Conservation (phyloP, 1,140 invertebrate genomes). For the Stegodyphus mimosarum region DNA sequence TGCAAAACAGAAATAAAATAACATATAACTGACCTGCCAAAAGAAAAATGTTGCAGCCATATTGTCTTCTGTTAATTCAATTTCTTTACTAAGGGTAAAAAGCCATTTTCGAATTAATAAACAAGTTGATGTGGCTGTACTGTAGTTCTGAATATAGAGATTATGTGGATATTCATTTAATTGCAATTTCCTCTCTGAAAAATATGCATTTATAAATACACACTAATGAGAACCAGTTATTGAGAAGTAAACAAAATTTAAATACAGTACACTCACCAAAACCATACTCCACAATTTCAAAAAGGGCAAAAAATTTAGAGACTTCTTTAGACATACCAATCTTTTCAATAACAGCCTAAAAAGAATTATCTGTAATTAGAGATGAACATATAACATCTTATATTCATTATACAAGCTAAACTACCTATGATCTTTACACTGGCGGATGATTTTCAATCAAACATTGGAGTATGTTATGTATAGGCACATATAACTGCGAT, state of each 20-base stretch:
- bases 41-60: constrained; percentile 81
- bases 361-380: constrained; percentile 42
- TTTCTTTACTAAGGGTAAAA: constrained; percentile 83
- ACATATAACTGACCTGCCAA: constrained; percentile 73
- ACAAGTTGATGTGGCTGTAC: constrained; percentile 96
- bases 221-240: no score
- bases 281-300: constrained; percentile 97
- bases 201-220: background rate
- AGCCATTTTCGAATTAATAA: constrained; percentile 94
- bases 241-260: constrained; percentile 39
- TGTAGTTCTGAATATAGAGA: constrained; percentile 98
- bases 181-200: constrained; percentile 90
- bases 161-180: constrained; percentile 95
- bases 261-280: constrained; percentile 77
- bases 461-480: background rate
- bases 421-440: background rate
- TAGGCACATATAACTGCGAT: no score
- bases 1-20: background rate
- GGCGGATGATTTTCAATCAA: background rate
- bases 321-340: constrained; percentile 83
- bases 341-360: constrained; percentile 83
- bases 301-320: constrained; percentile 93
- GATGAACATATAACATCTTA: background rate
- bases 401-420: background rate
- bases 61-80: constrained; percentile 75